Base-by-base conservation (phyloP, 1,140 invertebrate genomes). In the Aethina tumida region DNA sequence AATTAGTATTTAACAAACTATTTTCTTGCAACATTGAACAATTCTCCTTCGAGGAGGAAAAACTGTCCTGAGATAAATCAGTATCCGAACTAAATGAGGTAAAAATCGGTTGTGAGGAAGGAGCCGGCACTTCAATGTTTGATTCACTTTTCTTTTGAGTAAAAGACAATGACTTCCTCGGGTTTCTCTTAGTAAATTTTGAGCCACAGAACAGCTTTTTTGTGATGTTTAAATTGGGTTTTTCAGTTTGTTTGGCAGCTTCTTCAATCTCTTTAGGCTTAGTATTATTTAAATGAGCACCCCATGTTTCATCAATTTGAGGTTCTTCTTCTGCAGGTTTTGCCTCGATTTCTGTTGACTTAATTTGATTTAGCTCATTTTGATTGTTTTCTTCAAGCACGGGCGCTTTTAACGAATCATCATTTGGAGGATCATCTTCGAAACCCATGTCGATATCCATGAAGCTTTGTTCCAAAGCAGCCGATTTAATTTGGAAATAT, bases 401-500 rank as follows among this genome's bases (percentile, higher is more conserved):
- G 7, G 47, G 39, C 34, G 42, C 29, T 30, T 55, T 47, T 30
- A 55, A 57, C 22, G 55, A 53, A 30, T 39, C 12, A 36, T 37
- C 40, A 10, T 55, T 45, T 15, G n/a, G n/a, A n/a, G n/a, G n/a
- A n/a, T 50, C 52, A 52, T 64, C 50, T 17, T 54, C 34, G 35
- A 59, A 52, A 45, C 50, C 56, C n/a, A n/a, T n/a, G 16, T 62
- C 59, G 12, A 60, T 52, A 49, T 74, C 70, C 16, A 59, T 62
- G n/a, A 84, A 62, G 5, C 76, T 79, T 46, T 78, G 72, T 53
- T 84, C 79, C 19, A 86, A 65, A 26, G 74, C 74, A 27, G 67
- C 64, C 17, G 79, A 81, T 67, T 87, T 88, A 1, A 86, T 53
- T 47, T 79, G 71, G 65, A 81, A 86, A 59, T 89, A 88, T 46